Base-by-base conservation (phyloP, 2,113 vertebrate species). In the Oriolus oriolus region DNA sequence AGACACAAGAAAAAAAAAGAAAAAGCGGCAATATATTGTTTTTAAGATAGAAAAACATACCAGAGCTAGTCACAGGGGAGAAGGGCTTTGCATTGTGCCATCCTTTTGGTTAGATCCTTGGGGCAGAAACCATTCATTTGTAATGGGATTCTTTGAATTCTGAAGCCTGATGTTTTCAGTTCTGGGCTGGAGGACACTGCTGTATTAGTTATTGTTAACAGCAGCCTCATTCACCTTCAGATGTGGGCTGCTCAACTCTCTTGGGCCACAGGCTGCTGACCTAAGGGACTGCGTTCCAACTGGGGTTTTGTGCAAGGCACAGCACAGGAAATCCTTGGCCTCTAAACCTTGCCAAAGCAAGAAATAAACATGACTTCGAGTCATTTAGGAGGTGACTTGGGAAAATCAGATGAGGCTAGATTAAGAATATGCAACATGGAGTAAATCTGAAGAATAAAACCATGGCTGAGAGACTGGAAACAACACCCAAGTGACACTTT, bases 41-140 rank as follows among this genome's bases (percentile, higher is more conserved):
- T 95, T 84, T 78, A 78, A 92, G 89, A 92, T 78, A 87, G 76
- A 95, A 91, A 59, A 93, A 81, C 81, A 93, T 84, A 91, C 56
- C 93, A 91, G 65, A 96, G 65, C 73, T 64, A 84, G 89, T 89
- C 86, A 93, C 78, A 82, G 56, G 84, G 92, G 81, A 96, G 35
- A 76, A 93, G 47, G 35, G 26, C 70, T 94, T 93, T 83, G 42
- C 75, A 42, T 74, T 94, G 87, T 90, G 87, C 71, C 82, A 70
- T 85, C 57, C 42, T 61, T 93, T 83, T 4, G 7, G 63, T 95
- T 94, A 93, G 80, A 84, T 80, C 75, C 90, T 85, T 65, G 42
- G 30, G 84, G 93, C 89, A 95, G 71, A 95, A 91, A 50, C 57
- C 56, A 87, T 84, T 82, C 26, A 70, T 95, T 94, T 89, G 39